Conservation (phyloP, 2,888 invertebrate species). For the Tanypteryx hageni region DNA sequence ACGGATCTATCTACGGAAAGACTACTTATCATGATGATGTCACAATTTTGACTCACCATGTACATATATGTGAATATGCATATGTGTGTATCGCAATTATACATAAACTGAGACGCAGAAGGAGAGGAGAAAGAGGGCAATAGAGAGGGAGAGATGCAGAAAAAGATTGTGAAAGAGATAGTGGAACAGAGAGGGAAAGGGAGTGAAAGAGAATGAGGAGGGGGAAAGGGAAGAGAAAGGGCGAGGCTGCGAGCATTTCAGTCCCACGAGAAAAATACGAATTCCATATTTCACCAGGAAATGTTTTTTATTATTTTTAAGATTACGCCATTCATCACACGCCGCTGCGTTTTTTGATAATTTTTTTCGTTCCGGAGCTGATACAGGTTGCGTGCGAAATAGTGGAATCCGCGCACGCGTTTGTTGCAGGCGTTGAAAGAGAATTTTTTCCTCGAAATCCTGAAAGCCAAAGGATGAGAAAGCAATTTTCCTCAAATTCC, state of each 20-base stretch:
- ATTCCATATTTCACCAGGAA: constrained; percentile 53
- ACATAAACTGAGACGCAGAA: background rate
- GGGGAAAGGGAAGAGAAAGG: constrained; percentile 30
- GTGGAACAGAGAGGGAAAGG: background rate
- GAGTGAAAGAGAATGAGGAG: background rate
- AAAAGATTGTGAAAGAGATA: background rate
- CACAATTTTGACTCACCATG: too few species aligned
- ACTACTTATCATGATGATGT: too few species aligned
- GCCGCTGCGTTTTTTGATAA: background rate
- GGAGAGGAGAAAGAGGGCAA: background rate
- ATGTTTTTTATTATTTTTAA: background rate
- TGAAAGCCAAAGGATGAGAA: constrained; percentile 15
- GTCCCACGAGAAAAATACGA: background rate
- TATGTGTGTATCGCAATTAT: too few species aligned
- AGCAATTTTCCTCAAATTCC: background rate
- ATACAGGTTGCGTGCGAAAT: constrained; percentile 41
- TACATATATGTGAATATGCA: too few species aligned
- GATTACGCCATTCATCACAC: constrained; percentile 57
- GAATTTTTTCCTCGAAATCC: background rate
- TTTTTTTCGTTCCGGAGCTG: constrained; percentile 48
- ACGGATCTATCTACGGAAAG: too few species aligned
- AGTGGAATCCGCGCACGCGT: background rate
- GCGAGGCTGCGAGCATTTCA: constrained; percentile 1
- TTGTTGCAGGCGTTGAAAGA: background rate
- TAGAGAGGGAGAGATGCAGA: background rate